Base-by-base conservation (phyloP, 2,888 invertebrate genomes). In the Lysandra bellargus region DNA sequence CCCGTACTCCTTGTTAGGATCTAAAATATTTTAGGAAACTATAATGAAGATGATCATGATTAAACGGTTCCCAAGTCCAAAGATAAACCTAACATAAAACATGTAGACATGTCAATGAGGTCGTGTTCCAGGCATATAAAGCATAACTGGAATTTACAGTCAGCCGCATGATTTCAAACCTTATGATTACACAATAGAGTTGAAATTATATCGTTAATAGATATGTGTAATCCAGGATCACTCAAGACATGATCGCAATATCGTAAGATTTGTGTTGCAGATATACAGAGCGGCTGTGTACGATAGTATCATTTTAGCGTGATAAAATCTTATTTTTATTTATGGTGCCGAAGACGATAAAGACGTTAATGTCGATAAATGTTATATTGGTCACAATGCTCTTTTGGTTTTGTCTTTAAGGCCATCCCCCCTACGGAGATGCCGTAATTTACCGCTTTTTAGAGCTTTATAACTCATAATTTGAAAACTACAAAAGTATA, bases 221-320 rank as follows among this genome's bases (percentile, higher is more conserved):
- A 76, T 12, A 76, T 57, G 57, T 76, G 76, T 91, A 91, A 91
- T 89, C 90, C 88, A 81, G 89, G 89, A 91, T 91, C 90, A 91
- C 88, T 88, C 85, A 87, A 89, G 88, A 89, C 86, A 83, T 82
- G 88, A 87, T 86, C 84, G 84, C 83, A 75, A 76, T 87, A 87
- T 87, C 85, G 84, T 84, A 84, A 86, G 86, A 85, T 86, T 86
- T 83, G 76, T 57, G 76, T 57, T 49, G 33, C 57, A 53, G 53
- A 76, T 76, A 57, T 76, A 57, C 14, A 33, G 76, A 33, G 53
- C 53, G 23, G 74, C 44, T 9, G 23, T 49, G 30, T 49, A 44
- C 12, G 75, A 75, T 75, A 75, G 12, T 75, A 75, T 75, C 75
- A 49, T 14, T 75, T 75, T 75, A 30, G 44, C 57, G 76, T 57